phyloP scores from a whole-genome alignment of 2,888 invertebrate genomes.

The Platycheirus rosarum region DNA sequence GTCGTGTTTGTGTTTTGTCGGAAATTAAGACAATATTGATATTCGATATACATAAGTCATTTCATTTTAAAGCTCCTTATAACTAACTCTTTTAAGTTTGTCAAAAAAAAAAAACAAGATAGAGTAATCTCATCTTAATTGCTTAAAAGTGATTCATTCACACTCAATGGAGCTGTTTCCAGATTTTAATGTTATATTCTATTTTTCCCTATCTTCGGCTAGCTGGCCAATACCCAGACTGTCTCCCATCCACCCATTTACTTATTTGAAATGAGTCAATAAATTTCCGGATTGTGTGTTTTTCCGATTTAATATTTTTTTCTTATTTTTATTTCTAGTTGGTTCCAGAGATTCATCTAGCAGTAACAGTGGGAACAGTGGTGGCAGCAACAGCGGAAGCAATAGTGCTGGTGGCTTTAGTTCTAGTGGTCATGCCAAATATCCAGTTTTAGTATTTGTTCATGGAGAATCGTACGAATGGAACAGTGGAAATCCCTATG shows the following conservation, averaged over 20 bases:
- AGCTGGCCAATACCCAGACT: conserved; percentile 32
- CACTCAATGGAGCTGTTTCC: conserved; percentile 44
- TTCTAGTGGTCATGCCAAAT: conserved; percentile 84
- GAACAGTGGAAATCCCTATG: conserved; percentile 99
- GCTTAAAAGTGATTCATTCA: conserved; percentile 67
- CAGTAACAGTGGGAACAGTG: conserved; percentile 74
- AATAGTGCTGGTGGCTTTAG: conserved; percentile 74
- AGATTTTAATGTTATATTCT: conserved; percentile 1
- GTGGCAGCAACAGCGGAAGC: conserved; percentile 71
- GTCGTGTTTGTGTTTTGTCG: conserved; percentile 8
- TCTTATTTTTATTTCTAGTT: conserved; percentile 77
- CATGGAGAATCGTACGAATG: conserved; percentile 98
- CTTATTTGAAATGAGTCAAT: conserved; percentile 69
- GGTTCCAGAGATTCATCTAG: conserved; percentile 81
- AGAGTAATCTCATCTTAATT: conserved; percentile 50
- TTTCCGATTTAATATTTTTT: conserved; percentile 53
- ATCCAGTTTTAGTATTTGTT: conserved; percentile 96
- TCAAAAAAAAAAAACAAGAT: not conserved
- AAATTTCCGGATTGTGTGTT: conserved; percentile 67
- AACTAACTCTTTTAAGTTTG: conserved; percentile 11
- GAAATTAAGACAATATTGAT: conserved; percentile 41
- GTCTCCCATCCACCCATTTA: conserved; percentile 32
- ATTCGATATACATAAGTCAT: conserved; percentile 46
- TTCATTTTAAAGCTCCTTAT: conserved; percentile 38
- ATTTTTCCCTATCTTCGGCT: conserved; percentile 37